phyloP scores from a whole-genome alignment of 2,888 invertebrate genomes.

The Campopleginae sp. region DNA sequence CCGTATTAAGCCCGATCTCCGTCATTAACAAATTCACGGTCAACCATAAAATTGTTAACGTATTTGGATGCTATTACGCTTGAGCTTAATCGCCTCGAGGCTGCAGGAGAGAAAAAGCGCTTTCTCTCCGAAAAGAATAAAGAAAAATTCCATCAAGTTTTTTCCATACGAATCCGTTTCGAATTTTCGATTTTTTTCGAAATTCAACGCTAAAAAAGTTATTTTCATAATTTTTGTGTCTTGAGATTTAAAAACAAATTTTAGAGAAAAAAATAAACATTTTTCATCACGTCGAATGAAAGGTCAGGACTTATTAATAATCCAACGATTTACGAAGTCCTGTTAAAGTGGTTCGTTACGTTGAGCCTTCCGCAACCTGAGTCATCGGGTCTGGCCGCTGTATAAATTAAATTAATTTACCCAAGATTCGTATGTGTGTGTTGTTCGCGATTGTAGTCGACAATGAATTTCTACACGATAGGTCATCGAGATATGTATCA shows the following conservation, averaged over 20 bases:
- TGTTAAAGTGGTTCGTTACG: slow-evolving; percentile 33
- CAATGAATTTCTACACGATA: slow-evolving; percentile 63
- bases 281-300: neutral
- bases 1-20: neutral
- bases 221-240: neutral
- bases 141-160: too few relatives aligned
- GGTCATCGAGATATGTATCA: slow-evolving; percentile 68
- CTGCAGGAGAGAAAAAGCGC: too few relatives aligned
- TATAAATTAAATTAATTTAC: slow-evolving; percentile 58
- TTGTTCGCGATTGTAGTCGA: slow-evolving; percentile 7
- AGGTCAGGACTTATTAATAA: neutral
- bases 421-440: neutral
- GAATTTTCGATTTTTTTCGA: neutral
- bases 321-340: neutral
- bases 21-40: neutral
- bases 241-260: neutral
- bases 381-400: slow-evolving; percentile 35
- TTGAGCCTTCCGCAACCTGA: slow-evolving; percentile 49
- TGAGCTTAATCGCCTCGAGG: too few relatives aligned
- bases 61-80: too few relatives aligned
- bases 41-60: neutral
- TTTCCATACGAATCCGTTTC: neutral
- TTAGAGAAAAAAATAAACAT: neutral
- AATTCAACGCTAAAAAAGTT: neutral
- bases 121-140: too few relatives aligned